These are phyloP conservation scores for Camelus dromedarius DNA, from an alignment of 2,113 vertebrate genomes.

Conservation along the genomic window DNA sequence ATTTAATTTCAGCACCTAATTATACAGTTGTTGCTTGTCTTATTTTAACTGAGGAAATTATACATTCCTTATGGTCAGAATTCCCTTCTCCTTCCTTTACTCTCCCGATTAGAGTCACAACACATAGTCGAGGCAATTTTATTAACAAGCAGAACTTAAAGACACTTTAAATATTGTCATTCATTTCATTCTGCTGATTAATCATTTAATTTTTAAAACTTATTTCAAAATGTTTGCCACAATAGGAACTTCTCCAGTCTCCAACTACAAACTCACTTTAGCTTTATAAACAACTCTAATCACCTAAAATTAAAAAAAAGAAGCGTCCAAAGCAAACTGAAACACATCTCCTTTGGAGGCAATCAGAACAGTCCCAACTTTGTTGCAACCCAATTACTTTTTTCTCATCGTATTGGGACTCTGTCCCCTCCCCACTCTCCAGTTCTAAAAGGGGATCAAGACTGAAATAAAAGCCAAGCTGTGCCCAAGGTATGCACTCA, in stretches of 20 bases:
- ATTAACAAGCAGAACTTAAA: constrained; percentile 23
- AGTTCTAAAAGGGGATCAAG: neutral
- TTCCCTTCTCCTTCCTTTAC: constrained; percentile 9
- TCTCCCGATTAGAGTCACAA: neutral
- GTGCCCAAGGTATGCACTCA: neutral
- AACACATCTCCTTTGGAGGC: neutral
- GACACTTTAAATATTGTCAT: constrained; percentile 35
- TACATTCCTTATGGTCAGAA: neutral
- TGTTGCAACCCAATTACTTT: constrained; percentile 24
- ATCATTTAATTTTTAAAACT: constrained; percentile 34
- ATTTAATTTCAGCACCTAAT: constrained; percentile 19
- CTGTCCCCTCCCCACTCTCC: neutral
- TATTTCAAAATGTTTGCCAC: constrained; percentile 40
- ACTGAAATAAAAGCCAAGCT: constrained; percentile 60
- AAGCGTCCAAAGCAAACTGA: neutral
- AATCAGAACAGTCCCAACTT: neutral
- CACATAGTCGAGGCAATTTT: constrained; percentile 19
- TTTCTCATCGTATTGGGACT: constrained; percentile 1
- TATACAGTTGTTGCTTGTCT: neutral
- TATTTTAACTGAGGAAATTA: constrained; percentile 5
- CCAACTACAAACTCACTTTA: constrained; percentile 52
- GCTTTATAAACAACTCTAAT: constrained; percentile 25
- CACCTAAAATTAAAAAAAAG: constrained; percentile 26
- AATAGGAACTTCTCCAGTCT: neutral
- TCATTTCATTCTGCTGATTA: constrained; percentile 39